Evolutionary conservation across 2,113 vertebrate genomes (phyloP).

Genomic region (Periophthalmus modestus): DNA sequence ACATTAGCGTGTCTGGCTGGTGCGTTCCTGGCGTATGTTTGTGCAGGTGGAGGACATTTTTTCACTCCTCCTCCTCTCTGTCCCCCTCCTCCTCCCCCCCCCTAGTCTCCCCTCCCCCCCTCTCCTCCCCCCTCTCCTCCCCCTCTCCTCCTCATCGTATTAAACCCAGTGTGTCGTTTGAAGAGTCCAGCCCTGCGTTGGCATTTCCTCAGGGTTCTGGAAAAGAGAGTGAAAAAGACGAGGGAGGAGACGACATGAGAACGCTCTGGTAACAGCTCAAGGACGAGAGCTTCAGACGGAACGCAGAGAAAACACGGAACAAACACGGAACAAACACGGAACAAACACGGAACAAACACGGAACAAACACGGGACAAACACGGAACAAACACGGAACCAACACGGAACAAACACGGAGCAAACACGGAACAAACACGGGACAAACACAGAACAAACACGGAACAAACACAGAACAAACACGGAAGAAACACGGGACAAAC

Average conservation of each 20-base stretch:
- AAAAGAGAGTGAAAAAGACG: slow-evolving; percentile 53
- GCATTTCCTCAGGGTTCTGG: slow-evolving; percentile 80
- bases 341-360: too few species aligned
- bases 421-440: too few species aligned
- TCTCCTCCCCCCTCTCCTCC: slow-evolving; percentile 15
- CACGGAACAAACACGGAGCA: too few species aligned
- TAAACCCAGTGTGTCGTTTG: slow-evolving; percentile 67
- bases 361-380: too few species aligned
- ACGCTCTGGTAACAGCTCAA: slow-evolving; percentile 22
- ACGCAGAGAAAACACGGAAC: neutral
- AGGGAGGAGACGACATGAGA: slow-evolving; percentile 27
- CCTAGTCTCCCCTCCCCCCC: neutral
- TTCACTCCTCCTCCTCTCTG: too few species aligned
- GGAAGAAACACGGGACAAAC: too few species aligned
- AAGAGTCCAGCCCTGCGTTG: slow-evolving; percentile 75
- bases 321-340: too few species aligned
- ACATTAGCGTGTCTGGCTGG: neutral
- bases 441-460: too few species aligned
- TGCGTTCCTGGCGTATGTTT: neutral
- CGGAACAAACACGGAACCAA: too few species aligned
- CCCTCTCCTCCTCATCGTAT: slow-evolving; percentile 63
- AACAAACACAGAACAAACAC: too few species aligned
- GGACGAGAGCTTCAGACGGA: slow-evolving; percentile 15
- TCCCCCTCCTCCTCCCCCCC: too few species aligned
- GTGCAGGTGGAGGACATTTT: too few species aligned